Evolutionary conservation across 2,888 invertebrate genomes (phyloP).

Genomic region (Prosopocoilus inquinatus): DNA sequence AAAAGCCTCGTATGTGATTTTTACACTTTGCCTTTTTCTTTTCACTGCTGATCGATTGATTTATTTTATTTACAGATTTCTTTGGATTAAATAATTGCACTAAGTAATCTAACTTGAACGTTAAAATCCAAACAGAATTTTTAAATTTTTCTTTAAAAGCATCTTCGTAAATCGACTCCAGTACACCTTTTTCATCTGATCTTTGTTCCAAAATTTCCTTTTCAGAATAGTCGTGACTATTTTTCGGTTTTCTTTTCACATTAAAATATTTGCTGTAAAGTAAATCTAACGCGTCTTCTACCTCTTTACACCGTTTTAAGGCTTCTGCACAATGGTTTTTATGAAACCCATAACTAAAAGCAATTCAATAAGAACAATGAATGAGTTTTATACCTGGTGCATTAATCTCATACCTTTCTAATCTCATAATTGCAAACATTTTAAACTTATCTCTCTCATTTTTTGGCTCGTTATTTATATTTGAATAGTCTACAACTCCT

Average conservation of each 20-base stretch:
- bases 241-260: slow-evolving; percentile 28
- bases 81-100: slow-evolving; percentile 51
- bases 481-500: slow-evolving; percentile 69
- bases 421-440: slow-evolving; percentile 68
- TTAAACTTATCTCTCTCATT: slow-evolving; percentile 65
- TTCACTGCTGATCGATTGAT: slow-evolving; percentile 39
- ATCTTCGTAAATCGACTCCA: slow-evolving; percentile 75
- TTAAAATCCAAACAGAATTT: slow-evolving; percentile 69
- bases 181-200: slow-evolving; percentile 69
- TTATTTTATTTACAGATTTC: slow-evolving; percentile 48
- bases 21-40: slow-evolving; percentile 62
- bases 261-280: slow-evolving; percentile 70
- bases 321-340: slow-evolving; percentile 73
- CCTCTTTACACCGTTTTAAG: slow-evolving; percentile 62
- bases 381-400: not conserved
- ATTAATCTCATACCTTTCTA: slow-evolving; percentile 60
- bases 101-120: slow-evolving; percentile 66
- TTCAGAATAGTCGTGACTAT: slow-evolving; percentile 50
- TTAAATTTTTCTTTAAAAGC: slow-evolving; percentile 67
- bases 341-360: slow-evolving; percentile 71
- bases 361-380: slow-evolving; percentile 1
- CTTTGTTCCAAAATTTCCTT: slow-evolving; percentile 64
- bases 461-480: slow-evolving; percentile 55
- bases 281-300: slow-evolving; percentile 70
- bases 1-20: slow-evolving; percentile 63